Evolutionary conservation across 2,888 invertebrate genomes (phyloP).

Genomic region (Lochmaea capreae): DNA sequence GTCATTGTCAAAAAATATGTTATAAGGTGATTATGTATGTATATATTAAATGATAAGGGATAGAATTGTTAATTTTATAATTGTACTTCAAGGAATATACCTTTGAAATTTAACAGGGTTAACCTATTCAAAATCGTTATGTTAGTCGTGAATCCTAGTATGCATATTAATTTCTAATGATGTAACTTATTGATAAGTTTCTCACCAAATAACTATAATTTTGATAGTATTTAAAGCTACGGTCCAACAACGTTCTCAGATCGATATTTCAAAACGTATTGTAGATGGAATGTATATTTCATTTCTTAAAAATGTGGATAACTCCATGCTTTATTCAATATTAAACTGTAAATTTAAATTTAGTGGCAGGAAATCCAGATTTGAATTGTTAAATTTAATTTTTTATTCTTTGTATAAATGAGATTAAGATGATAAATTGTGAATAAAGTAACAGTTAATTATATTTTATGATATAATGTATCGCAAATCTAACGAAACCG

Average conservation of each 20-base stretch:
- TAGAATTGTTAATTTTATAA: too few species aligned
- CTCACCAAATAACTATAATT: neutral
- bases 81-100: too few species aligned
- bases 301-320: neutral
- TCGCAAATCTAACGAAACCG: slow-evolving; percentile 2
- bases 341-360: neutral
- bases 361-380: neutral
- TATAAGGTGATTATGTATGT: too few species aligned
- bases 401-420: neutral
- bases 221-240: neutral
- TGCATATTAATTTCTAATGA: too few species aligned
- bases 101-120: too few species aligned
- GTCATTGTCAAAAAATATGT: too few species aligned
- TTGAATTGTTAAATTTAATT: neutral
- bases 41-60: too few species aligned
- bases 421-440: neutral
- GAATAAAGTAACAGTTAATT: slow-evolving; percentile 3
- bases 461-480: slow-evolving; percentile 29
- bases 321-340: neutral
- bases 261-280: neutral
- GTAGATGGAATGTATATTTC: neutral
- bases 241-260: neutral
- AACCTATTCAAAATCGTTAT: too few species aligned
- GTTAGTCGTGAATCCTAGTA: too few species aligned
- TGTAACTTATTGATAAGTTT: too few species aligned